Conservation (phyloP, 1,140 invertebrate genomes). For the Nomia melanderi region DNA sequence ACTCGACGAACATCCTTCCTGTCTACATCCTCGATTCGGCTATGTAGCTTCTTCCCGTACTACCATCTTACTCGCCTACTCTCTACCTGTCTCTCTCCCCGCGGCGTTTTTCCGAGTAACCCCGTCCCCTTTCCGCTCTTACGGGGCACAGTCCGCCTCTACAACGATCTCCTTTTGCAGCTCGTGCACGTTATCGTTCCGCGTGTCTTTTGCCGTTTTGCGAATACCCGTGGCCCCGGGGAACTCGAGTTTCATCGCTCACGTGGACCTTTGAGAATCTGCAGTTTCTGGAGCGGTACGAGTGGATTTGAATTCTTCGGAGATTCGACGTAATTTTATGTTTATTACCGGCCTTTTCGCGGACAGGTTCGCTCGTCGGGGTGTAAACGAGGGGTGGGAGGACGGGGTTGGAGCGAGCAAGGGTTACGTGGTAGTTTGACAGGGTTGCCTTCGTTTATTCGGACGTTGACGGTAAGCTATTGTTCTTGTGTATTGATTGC, state of each 20-base stretch:
- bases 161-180: constrained; percentile 8
- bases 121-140: neutral
- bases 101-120: too few species aligned
- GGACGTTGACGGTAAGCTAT: too few species aligned
- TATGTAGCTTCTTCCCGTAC: constrained; percentile 35
- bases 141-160: neutral
- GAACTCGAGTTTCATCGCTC: neutral
- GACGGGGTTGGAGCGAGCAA: too few species aligned
- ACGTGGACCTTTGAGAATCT: neutral
- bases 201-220: constrained; percentile 8
- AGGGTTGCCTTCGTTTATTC: too few species aligned
- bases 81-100: neutral
- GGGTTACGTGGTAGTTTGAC: too few species aligned
- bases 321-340: neutral
- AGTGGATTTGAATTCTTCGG: neutral
- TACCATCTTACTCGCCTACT: constrained; percentile 29
- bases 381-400: too few species aligned
- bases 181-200: constrained; percentile 8
- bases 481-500: too few species aligned
- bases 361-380: too few species aligned
- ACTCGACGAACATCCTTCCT: constrained; percentile 72
- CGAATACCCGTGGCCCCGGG: neutral
- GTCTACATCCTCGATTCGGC: constrained; percentile 64
- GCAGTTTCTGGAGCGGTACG: neutral
- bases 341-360: neutral